Base-by-base conservation (phyloP, 1,140 invertebrate species). In the Sminthurides bifidus region DNA sequence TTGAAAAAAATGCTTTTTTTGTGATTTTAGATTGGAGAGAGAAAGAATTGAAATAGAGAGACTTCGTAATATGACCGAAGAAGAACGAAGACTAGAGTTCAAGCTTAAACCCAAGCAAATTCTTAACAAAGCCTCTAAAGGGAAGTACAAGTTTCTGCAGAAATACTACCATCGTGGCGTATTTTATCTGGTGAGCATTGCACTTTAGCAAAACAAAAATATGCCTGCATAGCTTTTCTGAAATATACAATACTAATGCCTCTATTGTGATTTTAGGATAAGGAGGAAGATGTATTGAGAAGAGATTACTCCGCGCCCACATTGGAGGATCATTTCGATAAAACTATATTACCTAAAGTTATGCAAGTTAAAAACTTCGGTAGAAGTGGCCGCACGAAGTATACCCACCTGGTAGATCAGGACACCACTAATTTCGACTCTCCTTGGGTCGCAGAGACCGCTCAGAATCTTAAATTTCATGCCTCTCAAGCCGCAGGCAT, bases 351-450 rank as follows among this genome's bases (percentile, higher is more conserved):
- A 51, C 96, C 96, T 4, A 96, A 98, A 78, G 94, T 99, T 57
- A 98, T 98, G 95, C 95, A 98, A 78, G 95, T 98, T 1, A 98
- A 98, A 73, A 98, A 99, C 75, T 99, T 99, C 75, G 96, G 96
- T 17, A 81, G 95, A 15, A 96, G 94, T 57, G 94, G 94, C 21
- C 79, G 95, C 49, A 98, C 96, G 0, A 99, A 99, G 69, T 99
- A 98, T 71, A 99, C 95, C 3, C 96, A 99, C 75, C 77, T 99
- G 66, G 92, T 98, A 0, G 94, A 98, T 73, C 95, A 99, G 74
- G 96, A 99, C 69, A 98, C 96, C 0, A 98, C 96, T 0, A 84
- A 90, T 63, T 95, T 97, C 69, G 93, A 98, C 69, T 93, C 92
- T 0, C 87, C 93, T 0, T 98, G 95, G 95, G 84, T 86, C 55